Conservation (phyloP, 2,888 invertebrate genomes). For the Hoplodrina ambigua region DNA sequence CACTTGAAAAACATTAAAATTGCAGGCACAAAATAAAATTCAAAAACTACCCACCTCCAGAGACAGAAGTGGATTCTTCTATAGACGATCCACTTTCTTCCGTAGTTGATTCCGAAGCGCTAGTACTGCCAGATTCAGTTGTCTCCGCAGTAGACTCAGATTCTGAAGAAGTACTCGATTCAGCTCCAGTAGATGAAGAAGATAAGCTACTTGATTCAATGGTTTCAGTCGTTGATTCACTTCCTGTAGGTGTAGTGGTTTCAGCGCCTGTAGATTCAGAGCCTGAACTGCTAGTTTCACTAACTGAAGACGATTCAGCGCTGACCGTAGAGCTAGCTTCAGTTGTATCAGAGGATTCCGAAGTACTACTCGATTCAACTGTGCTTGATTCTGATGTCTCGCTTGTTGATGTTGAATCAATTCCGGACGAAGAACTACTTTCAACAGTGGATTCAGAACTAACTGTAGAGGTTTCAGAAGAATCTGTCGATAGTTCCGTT, state of each 20-base stretch:
- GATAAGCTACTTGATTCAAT: conserved; percentile 15
- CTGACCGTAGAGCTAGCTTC: conserved; percentile 22
- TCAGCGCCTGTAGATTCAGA: conserved; percentile 14
- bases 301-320: conserved; percentile 17
- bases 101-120: conserved; percentile 36
- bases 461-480: conserved; percentile 15
- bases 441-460: conserved; percentile 26
- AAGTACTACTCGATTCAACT: conserved; percentile 14
- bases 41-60: conserved; percentile 24
- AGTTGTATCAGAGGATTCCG: conserved; percentile 21
- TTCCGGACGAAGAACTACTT: conserved; percentile 44
- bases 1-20: too few species aligned
- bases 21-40: neutral
- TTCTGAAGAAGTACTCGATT: conserved; percentile 18
- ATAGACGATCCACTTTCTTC: conserved; percentile 44
- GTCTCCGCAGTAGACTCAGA: conserved; percentile 7
- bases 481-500: conserved; percentile 14
- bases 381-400: conserved; percentile 28
- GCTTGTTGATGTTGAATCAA: conserved; percentile 24
- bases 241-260: conserved; percentile 23
- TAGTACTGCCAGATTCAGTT: conserved; percentile 10
- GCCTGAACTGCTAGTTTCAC: neutral
- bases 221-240: conserved; percentile 22
- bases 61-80: conserved; percentile 23
- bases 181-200: conserved; percentile 19